A percentile compares a stretch with the other conserved stretches of the same genome.
phyloP scores from a whole-genome alignment of 23 tunicate species.

The Halocynthia roretzi region DNA sequence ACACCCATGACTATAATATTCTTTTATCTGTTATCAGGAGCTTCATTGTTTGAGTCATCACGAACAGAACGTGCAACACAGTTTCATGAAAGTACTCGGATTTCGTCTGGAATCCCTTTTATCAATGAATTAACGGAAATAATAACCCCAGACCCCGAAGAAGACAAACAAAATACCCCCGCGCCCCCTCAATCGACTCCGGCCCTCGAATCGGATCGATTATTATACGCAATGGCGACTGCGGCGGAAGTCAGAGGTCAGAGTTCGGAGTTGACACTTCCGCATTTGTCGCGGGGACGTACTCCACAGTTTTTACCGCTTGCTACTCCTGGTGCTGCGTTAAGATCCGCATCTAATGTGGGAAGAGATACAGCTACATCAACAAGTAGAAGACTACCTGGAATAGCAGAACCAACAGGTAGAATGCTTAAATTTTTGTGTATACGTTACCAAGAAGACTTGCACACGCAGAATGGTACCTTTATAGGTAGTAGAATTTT shows the following conservation, averaged over 20 bases:
- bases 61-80: constrained; percentile 26
- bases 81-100: constrained; percentile 4
- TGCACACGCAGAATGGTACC: too few species aligned
- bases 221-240: constrained; percentile 3
- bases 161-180: not conserved
- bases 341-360: not conserved
- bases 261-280: constrained; percentile 1
- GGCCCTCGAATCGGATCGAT: not conserved
- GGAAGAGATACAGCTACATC: constrained; percentile 12
- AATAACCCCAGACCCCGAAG: constrained; percentile 8
- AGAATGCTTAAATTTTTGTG: not conserved
- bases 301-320: constrained; percentile 17
- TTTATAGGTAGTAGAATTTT: too few species aligned
- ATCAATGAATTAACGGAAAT: constrained; percentile 2
- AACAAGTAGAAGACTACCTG: constrained; percentile 18
- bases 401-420: constrained; percentile 12
- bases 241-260: constrained; percentile 2
- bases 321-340: constrained; percentile 4
- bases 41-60: constrained; percentile 10
- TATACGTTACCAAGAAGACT: too few species aligned
- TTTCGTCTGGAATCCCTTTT: not conserved
- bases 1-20: too few species aligned
- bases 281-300: not conserved
- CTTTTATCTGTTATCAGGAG: not conserved
- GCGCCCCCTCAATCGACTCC: constrained; percentile 17